These are phyloP conservation scores for Clanis bilineata DNA, from an alignment of 2,888 invertebrate genomes.

Conservation along the genomic window DNA sequence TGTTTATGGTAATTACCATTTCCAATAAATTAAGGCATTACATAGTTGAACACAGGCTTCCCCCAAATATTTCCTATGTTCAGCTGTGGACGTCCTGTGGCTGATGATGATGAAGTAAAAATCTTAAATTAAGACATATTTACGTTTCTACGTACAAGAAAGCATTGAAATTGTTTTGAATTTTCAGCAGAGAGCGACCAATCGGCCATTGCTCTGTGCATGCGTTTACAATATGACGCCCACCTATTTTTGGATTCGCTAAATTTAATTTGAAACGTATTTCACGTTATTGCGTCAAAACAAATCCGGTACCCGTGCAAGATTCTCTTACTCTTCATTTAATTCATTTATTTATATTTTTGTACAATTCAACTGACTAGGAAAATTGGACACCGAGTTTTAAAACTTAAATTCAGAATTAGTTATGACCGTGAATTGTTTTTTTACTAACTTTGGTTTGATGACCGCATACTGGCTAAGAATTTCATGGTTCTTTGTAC, in stretches of 20 bases:
- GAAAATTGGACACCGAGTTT: neutral
- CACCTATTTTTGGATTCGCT: slow-evolving; percentile 68
- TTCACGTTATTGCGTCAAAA: slow-evolving; percentile 55
- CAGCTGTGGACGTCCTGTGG: no score
- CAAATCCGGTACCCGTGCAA: slow-evolving; percentile 29
- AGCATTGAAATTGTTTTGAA: slow-evolving; percentile 30
- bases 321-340: slow-evolving; percentile 16
- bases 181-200: slow-evolving; percentile 38
- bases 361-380: neutral
- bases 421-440: neutral
- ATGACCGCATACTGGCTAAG: neutral
- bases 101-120: no score
- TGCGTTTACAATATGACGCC: slow-evolving; percentile 61
- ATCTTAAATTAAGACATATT: no score
- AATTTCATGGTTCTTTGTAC: neutral
- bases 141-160: neutral
- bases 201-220: slow-evolving; percentile 59
- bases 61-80: no score
- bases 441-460: neutral
- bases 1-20: neutral
- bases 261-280: slow-evolving; percentile 59
- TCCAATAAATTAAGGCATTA: neutral
- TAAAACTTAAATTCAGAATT: neutral
- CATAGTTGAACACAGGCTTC: no score
- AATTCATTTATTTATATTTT: slow-evolving; percentile 1